Base-by-base conservation (phyloP, 2,797 vertebrate genomes). In the Myripristis jacobus region DNA sequence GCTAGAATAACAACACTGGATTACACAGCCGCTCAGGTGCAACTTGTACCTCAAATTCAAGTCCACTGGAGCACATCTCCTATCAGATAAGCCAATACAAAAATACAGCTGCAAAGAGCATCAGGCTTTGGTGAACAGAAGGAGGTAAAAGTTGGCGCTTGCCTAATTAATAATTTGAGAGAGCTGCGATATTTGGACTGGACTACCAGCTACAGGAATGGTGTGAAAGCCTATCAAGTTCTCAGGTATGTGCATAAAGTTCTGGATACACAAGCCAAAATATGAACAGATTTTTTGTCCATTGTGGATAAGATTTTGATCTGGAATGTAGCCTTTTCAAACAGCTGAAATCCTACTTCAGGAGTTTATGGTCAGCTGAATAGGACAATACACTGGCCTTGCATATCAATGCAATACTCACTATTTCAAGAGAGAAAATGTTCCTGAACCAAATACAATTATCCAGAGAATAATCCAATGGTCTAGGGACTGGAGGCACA, bases 21-120 rank as follows among this genome's bases (percentile, higher is more conserved):
- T 92, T 89, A 89, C 61, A 64, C 55, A 64, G 84, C 74, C 58
- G 68, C 82, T 93, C 92, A 92, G 91, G 92, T 92, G 89, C 16
- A 27, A 75, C 66, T 36, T 79, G 61, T 27, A 69, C 66, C 76
- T 80, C 79, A 91, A 85, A 93, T 89, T 89, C 88, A 92, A 83
- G 83, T 83, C 68, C 86, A 82, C 71, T 85, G 88, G 80, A 91
- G 91, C 89, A 86, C 73, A 92, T 83, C 89, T 81, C 79, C 83
- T 21, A 75, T 80, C 78, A 77, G 88, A 81, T 81, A 84, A 88
- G 87, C 89, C 88, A 90, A 89, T 80, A 89, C 57, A 83, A 80
- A 81, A 43, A 52, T 73, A 67, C 21, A 58, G 79, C 64, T 51
- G 68, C 77, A 55, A 19, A 58, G 66, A 62, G 15, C n/a, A 63